Conservation (phyloP, 2,113 vertebrate genomes). For the Regulus satrapa region DNA sequence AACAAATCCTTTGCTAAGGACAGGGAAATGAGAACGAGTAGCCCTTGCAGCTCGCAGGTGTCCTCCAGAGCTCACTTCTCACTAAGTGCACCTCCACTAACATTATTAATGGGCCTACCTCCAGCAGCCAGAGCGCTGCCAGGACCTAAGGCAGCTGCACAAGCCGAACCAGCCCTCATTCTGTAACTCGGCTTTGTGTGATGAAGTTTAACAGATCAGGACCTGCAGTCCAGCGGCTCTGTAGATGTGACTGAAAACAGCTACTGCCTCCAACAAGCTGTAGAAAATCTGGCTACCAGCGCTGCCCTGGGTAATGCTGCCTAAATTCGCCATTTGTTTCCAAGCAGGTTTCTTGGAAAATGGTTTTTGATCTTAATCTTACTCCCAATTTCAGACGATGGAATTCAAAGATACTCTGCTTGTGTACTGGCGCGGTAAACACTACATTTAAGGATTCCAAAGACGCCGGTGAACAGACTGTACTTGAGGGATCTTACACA, state of each 20-base stretch:
- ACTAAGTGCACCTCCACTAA: background rate
- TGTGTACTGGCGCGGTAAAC: background rate
- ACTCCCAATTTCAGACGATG: background rate
- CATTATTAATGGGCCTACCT: background rate
- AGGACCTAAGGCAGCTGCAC: background rate
- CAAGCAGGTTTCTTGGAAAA: background rate
- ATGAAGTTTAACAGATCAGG: background rate
- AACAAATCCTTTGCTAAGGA: background rate
- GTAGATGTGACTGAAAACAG: background rate
- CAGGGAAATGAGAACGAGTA: background rate
- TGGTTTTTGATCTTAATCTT: background rate
- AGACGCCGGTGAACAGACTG: fast-evolving
- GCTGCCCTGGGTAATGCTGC: background rate
- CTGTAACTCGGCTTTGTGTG: background rate
- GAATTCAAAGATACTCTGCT: background rate
- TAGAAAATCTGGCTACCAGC: background rate
- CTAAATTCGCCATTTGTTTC: background rate
- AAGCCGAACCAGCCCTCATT: background rate
- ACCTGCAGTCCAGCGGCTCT: background rate
- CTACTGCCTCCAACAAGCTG: background rate
- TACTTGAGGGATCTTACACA: background rate
- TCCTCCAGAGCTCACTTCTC: background rate
- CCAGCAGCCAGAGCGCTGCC: fast-evolving
- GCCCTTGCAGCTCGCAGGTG: background rate
- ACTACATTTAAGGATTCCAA: background rate